These are phyloP conservation scores for Drosophila murphyi DNA, from an alignment of 1,140 invertebrate genomes.

Conservation along the genomic window DNA sequence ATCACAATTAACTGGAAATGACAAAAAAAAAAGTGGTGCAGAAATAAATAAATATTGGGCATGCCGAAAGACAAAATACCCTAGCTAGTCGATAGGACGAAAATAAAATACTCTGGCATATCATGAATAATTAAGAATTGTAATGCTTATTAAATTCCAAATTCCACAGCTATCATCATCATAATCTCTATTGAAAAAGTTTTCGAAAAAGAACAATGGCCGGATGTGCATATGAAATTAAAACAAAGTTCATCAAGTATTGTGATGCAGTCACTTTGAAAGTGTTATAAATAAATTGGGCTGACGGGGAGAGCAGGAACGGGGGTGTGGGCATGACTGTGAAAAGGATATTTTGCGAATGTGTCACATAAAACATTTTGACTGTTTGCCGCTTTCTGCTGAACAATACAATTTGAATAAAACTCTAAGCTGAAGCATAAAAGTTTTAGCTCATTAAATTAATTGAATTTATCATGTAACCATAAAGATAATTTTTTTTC, in stretches of 20 bases:
- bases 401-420: background rate
- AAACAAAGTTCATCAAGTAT: conserved; percentile 41
- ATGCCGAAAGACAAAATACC: conserved; percentile 3
- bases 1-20: conserved; percentile 82
- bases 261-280: conserved; percentile 55
- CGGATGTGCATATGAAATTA: conserved; percentile 43
- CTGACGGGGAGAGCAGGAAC: background rate
- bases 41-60: background rate
- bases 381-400: conserved; percentile 42
- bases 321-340: conserved; percentile 13
- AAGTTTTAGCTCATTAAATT: background rate
- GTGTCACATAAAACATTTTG: conserved; percentile 71
- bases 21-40: conserved; percentile 44
- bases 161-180: background rate
- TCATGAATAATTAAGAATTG: background rate
- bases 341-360: conserved; percentile 41
- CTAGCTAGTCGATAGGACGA: conserved; percentile 11
- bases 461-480: background rate
- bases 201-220: background rate
- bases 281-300: conserved; percentile 56
- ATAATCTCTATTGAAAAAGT: background rate
- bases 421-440: background rate
- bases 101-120: background rate
- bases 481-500: too few relatives aligned
- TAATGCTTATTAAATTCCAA: too few relatives aligned